phyloP scores from a whole-genome alignment of 2,797 vertebrate species.

The Crenichthys baileyi region DNA sequence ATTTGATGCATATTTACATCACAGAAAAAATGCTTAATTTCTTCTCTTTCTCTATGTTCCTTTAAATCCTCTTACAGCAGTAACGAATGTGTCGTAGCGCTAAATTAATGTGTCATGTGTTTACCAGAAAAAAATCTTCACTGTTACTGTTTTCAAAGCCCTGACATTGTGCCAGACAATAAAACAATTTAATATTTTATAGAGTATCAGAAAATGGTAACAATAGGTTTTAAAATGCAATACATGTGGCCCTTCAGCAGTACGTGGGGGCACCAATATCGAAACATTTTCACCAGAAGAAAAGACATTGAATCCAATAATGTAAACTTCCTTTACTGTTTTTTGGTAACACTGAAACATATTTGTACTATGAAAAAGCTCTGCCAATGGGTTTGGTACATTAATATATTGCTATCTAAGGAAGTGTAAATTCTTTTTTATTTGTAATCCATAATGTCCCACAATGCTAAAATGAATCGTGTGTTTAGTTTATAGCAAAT shows the following conservation, averaged over 20 bases:
- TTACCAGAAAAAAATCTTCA: slow-evolving; percentile 50
- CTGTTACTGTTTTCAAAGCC: slow-evolving; percentile 54
- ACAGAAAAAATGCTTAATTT: too few species aligned
- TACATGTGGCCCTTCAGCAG: not conserved
- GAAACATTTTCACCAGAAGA: not conserved
- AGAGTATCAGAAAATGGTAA: not conserved
- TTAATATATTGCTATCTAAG: not conserved
- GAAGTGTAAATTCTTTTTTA: not conserved
- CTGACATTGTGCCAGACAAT: not conserved
- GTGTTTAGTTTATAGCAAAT: too few species aligned
- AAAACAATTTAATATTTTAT: not conserved
- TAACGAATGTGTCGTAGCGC: slow-evolving; percentile 62
- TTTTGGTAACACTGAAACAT: not conserved
- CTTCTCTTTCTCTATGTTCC: slow-evolving; percentile 51
- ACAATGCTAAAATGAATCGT: too few species aligned
- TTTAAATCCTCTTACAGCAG: slow-evolving; percentile 52
- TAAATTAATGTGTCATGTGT: slow-evolving; percentile 65
- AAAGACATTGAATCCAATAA: not conserved
- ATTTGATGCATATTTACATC: too few species aligned
- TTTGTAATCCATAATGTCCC: too few species aligned
- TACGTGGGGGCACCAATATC: not conserved
- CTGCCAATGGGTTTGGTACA: not conserved
- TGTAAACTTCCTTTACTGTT: not conserved
- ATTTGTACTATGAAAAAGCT: too few species aligned
- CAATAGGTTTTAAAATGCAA: not conserved